Evolutionary conservation across 2,113 vertebrate genomes (phyloP).

Genomic region (Periophthalmodon schlosseri): DNA sequence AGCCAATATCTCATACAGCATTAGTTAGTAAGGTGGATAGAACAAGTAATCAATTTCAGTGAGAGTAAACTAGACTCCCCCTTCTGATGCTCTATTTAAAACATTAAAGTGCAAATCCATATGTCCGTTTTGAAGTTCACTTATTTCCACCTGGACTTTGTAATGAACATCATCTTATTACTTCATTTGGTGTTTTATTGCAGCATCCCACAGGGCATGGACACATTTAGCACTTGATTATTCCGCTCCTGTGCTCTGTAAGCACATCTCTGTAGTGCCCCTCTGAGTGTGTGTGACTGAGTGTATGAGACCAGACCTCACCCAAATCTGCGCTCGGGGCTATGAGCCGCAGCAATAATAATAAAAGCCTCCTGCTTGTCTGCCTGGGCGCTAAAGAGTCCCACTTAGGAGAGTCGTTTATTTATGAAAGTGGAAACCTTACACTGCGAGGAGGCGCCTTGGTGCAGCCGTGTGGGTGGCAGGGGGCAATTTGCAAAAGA

Average conservation of each 20-base stretch:
- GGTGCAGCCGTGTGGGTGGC: conserved; percentile 18
- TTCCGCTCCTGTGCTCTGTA: conserved; percentile 18
- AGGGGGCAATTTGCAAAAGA: conserved; percentile 36
- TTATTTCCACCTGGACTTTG: conserved; percentile 20
- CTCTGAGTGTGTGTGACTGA: conserved; percentile 13
- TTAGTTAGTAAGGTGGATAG: too few species aligned
- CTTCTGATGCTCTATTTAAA: background rate
- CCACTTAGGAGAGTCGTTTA: conserved; percentile 56
- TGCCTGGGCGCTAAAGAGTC: conserved; percentile 37
- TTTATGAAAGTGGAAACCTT: conserved; percentile 49
- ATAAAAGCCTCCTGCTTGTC: conserved; percentile 25
- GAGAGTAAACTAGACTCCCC: background rate
- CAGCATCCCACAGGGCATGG: conserved; percentile 24
- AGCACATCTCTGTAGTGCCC: conserved; percentile 32
- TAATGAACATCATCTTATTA: conserved; percentile 43
- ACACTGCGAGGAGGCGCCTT: conserved; percentile 29
- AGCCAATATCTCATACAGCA: too few species aligned
- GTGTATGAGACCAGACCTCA: conserved; percentile 26
- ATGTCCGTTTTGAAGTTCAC: conserved; percentile 16
- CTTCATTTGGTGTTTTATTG: conserved; percentile 45
- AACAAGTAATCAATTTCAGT: too few species aligned
- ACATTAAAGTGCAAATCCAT: background rate
- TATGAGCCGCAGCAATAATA: conserved; percentile 33
- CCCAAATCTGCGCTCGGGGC: conserved; percentile 47
- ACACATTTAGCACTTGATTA: conserved; percentile 54